Percentiles rank a stretch among this genome's conserved stretches.
These are phyloP conservation scores for Bettongia penicillata DNA, from an alignment of 2,113 vertebrate species.

Conservation along the genomic window DNA sequence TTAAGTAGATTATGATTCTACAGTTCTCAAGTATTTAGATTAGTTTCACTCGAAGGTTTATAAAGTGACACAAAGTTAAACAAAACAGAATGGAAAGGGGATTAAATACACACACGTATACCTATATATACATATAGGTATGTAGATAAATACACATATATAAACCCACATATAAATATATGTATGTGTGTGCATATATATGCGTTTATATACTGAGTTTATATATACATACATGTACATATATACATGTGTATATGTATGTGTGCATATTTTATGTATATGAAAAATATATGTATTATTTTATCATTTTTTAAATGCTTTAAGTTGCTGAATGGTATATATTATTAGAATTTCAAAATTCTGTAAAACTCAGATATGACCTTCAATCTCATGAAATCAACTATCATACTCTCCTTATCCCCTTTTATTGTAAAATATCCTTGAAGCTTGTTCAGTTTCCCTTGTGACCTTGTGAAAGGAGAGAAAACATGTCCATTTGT, in stretches of 20 bases:
- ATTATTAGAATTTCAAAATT: conserved; percentile 23
- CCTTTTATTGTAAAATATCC: conserved; percentile 36
- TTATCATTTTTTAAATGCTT: conserved; percentile 37
- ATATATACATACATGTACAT: too few species aligned
- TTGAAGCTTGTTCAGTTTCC: conserved; percentile 35
- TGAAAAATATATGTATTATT: conserved; percentile 28
- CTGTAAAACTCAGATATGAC: conserved; percentile 23
- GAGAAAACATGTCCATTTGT: conserved; percentile 59
- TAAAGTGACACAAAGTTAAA: conserved; percentile 20
- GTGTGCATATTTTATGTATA: too few species aligned
- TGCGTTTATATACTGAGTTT: too few species aligned
- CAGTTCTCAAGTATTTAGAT: conserved; percentile 50
- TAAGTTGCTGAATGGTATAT: conserved; percentile 49
- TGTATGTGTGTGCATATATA: too few species aligned
- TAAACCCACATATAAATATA: too few species aligned
- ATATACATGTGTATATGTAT: too few species aligned
- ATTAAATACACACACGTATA: not conserved
- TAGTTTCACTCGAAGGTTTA: conserved; percentile 51
- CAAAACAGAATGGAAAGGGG: not conserved
- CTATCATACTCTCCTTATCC: not conserved
- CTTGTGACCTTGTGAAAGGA: conserved; percentile 68
- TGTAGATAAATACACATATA: too few species aligned
- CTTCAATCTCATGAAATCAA: conserved; percentile 31
- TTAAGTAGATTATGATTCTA: conserved; percentile 40
- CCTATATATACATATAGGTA: too few species aligned